Percentiles rank a stretch among this genome's conserved stretches.
Conservation (phyloP, 2,797 vertebrate species). For the Rhincodon typus region DNA sequence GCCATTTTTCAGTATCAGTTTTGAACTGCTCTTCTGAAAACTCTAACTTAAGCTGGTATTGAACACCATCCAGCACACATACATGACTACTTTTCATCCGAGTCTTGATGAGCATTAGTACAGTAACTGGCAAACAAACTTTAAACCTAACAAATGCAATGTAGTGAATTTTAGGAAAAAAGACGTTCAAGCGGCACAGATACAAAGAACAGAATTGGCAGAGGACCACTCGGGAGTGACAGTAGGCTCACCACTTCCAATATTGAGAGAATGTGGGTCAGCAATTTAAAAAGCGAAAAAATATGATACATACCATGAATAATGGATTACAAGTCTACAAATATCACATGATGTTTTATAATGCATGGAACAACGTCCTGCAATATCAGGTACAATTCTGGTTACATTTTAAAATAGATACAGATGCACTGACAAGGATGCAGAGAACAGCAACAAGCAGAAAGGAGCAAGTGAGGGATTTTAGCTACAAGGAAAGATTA, state of each 20-base stretch:
- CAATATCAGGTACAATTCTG: neutral
- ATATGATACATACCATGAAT: neutral
- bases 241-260: neutral
- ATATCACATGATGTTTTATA: neutral
- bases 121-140: neutral
- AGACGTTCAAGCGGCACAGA: neutral
- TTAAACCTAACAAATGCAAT: neutral
- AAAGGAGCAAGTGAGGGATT: too few species aligned
- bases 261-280: neutral
- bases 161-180: neutral
- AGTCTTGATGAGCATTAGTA: neutral
- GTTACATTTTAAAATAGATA: neutral
- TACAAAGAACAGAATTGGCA: neutral
- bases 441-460: neutral
- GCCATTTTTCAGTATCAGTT: neutral
- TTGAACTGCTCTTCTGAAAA: neutral
- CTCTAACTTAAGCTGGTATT: neutral
- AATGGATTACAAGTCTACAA: neutral
- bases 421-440: neutral
- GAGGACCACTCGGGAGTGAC: neutral
- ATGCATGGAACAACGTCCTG: neutral
- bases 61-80: neutral
- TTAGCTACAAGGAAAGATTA: neutral
- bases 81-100: neutral
- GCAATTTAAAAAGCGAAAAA: neutral